A percentile compares a stretch with the other conserved stretches of the same genome.
phyloP scores from a whole-genome alignment of 2,113 vertebrate species.

The Pseudopodoces humilis region DNA sequence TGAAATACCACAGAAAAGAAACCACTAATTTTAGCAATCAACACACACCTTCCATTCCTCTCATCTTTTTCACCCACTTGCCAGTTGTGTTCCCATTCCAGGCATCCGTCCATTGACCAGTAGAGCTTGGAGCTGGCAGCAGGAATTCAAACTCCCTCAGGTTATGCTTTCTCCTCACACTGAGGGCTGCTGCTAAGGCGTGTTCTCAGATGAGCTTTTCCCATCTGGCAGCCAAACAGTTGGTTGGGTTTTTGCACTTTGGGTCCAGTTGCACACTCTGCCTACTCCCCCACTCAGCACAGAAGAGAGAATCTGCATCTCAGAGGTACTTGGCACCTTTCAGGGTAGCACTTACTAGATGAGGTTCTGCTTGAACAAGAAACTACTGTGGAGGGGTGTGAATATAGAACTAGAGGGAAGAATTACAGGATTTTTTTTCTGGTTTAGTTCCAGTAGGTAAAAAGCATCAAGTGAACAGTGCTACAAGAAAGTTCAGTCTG shows the following conservation, averaged over 20 bases:
- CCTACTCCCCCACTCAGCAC: not conserved
- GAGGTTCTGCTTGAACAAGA: not conserved
- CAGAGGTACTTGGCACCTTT: not conserved
- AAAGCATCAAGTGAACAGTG: not conserved
- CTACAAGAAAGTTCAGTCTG: not conserved
- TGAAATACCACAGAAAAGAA: slow-evolving; percentile 63
- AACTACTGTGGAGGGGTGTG: not conserved
- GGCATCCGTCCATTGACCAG: not conserved
- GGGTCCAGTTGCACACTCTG: not conserved
- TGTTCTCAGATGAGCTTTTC: slow-evolving; percentile 58
- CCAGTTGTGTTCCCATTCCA: slow-evolving; percentile 42
- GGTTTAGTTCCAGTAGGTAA: not conserved
- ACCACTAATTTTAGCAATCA: not conserved
- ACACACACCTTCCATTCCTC: not conserved
- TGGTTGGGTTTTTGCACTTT: slow-evolving; percentile 25
- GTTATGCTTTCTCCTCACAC: not conserved
- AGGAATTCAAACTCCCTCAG: not conserved
- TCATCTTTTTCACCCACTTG: not conserved
- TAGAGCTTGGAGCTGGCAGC: not conserved
- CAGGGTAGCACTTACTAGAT: not conserved
- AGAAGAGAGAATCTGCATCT: not conserved
- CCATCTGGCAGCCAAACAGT: slow-evolving; percentile 59
- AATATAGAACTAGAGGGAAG: not conserved
- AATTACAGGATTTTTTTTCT: not conserved
- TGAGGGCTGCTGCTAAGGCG: not conserved